Conservation (phyloP, 2,888 invertebrate species). For the Mimachlamys varia region DNA sequence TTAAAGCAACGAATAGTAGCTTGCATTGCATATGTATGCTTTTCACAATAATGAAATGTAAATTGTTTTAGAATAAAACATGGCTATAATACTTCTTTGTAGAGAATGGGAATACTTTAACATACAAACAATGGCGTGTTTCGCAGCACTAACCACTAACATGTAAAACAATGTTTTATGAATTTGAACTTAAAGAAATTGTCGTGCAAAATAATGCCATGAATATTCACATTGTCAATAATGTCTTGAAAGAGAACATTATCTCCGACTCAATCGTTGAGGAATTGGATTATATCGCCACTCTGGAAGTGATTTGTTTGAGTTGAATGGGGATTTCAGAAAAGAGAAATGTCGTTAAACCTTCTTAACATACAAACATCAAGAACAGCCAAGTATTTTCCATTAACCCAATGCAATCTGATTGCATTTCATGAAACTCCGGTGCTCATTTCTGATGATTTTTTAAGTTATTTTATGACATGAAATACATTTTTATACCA, state of each 20-base stretch:
- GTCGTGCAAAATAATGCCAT: not conserved
- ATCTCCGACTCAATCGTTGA: not conserved
- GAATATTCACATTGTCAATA: slow-evolving; percentile 16
- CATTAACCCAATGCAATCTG: not conserved
- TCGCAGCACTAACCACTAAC: no score
- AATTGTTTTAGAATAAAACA: no score
- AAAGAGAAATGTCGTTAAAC: not conserved
- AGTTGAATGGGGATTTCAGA: not conserved
- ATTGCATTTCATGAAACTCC: not conserved
- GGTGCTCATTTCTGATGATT: not conserved
- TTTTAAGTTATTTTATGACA: not conserved
- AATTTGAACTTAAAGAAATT: not conserved
- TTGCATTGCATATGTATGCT: no score
- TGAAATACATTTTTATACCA: not conserved
- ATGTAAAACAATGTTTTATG: not conserved
- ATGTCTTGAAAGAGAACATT: not conserved
- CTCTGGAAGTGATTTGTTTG: not conserved
- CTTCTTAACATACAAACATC: not conserved
- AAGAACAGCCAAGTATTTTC: not conserved
- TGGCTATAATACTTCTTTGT: no score
- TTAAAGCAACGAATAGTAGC: no score
- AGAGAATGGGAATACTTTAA: no score
- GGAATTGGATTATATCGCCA: not conserved
- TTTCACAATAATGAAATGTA: no score
- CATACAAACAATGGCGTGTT: no score